A percentile compares a stretch with the other conserved stretches of the same genome.
Conservation (phyloP, 30 jellyfish, hydroid and myxozoan genomes). For the Mastigias papua region DNA sequence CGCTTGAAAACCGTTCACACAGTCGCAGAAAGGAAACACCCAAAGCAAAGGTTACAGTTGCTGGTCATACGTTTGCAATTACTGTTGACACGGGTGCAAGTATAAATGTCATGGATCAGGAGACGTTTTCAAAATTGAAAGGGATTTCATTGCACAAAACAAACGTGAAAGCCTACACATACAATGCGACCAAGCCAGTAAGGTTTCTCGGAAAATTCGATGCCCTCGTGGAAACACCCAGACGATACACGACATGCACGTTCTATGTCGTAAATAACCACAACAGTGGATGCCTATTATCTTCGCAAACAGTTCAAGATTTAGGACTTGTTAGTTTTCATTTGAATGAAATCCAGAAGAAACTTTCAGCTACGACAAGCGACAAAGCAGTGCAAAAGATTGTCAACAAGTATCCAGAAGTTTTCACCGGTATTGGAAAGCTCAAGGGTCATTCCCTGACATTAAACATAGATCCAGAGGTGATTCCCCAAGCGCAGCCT, state of each 20-base stretch:
- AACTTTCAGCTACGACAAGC: conserved; percentile 3
- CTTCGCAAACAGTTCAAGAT: conserved; percentile 31
- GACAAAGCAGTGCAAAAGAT: conserved; percentile 10
- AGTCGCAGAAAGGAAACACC: conserved; percentile 19
- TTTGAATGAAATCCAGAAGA: not conserved
- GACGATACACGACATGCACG: conserved; percentile 20
- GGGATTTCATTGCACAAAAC: conserved; percentile 27
- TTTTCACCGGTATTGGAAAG: conserved; percentile 39
- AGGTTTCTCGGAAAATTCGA: conserved; percentile 28
- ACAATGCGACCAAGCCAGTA: conserved; percentile 34
- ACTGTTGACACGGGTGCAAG: conserved; percentile 54
- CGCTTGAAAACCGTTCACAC: not conserved
- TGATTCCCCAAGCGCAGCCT: conserved; percentile 43
- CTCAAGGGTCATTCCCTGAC: conserved; percentile 13
- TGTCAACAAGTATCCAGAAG: conserved; percentile 16
- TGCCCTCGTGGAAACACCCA: conserved; percentile 32
- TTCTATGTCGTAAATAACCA: conserved; percentile 30
- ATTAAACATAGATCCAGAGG: conserved; percentile 19
- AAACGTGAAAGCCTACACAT: conserved; percentile 51
- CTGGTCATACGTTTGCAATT: conserved; percentile 1
- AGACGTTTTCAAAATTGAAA: conserved; percentile 9
- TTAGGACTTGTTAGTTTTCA: conserved; percentile 38
- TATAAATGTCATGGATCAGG: conserved; percentile 48
- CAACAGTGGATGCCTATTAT: conserved; percentile 32
- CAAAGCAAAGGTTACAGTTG: conserved; percentile 27